Conservation (phyloP, 2,797 vertebrate genomes). For the Ctenopoma kingsleyae region DNA sequence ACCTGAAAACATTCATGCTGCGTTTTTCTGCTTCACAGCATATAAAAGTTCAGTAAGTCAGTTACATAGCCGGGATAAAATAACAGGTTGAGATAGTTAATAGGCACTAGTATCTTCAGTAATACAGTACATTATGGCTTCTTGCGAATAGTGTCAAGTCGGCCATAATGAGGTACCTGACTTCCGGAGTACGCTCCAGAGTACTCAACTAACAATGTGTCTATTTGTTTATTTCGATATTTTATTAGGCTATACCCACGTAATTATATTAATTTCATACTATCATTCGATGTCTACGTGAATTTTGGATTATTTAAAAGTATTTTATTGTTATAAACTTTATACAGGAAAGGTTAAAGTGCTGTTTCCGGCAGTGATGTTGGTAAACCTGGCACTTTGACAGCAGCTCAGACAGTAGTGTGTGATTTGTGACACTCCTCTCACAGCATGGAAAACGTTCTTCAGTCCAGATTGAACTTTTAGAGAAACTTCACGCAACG, state of each 20-base stretch:
- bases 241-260: accelerated
- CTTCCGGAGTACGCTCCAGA: conserved; percentile 32
- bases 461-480: conserved; percentile 23
- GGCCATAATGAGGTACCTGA: accelerated
- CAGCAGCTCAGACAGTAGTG: background rate
- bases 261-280: accelerated
- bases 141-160: conserved; percentile 12
- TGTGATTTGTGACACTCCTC: conserved; percentile 63
- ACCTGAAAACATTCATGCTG: background rate
- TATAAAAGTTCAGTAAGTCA: too few relatives aligned
- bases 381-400: background rate
- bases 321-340: background rate
- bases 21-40: background rate
- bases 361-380: conserved; percentile 44
- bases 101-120: too few relatives aligned
- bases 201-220: background rate
- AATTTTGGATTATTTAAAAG: background rate
- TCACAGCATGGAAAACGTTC: conserved; percentile 75
- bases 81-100: background rate
- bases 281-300: accelerated
- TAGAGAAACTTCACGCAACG: conserved; percentile 14
- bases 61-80: background rate
- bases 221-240: background rate
- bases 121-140: too few relatives aligned
- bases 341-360: background rate